Base-by-base conservation (phyloP, 2,888 invertebrate species). In the Drosophila ustulata region DNA sequence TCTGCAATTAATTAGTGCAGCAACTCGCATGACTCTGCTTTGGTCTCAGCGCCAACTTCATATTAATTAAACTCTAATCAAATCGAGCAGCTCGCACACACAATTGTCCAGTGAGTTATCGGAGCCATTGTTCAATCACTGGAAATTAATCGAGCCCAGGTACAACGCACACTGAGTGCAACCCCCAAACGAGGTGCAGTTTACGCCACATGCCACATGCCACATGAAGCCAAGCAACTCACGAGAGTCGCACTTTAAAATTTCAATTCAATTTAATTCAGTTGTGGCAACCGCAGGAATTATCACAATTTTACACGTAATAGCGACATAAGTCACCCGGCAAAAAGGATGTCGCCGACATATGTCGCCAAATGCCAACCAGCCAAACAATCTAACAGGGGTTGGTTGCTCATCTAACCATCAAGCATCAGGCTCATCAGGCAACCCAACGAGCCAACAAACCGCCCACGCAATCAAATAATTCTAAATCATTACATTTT, bases 391-490 rank as follows among this genome's bases (percentile, higher is more conserved):
- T 7, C 30, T 30, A 7, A 2, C n/a, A 37, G 76, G 77, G 83
- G 81, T 75, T 69, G 83, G 75, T 75, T 69, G 13, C 57, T 11
- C 28, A 55, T 30, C 37, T 69, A 68, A 7, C 58, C 34, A 11
- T 11, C 37, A 11, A n/a, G n/a, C 11, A 37, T 11, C 37, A 37
- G 37, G 28, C 45, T 49, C 49, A 45, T 39, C 41, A 68, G 62
- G 47, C 63, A 61, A 52, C 32, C 68, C 49, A 53, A 25, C 32
- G 58, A 67, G 56, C 66, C 81, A 75, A 71, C 75, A 82, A 79
- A 78, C 87, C 91, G 86, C 91, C 91, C 90, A 89, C 90, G 82
- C 89, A 89, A 90, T 91, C 90, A 90, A 91, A 90, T 88, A 81
- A 89, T 89, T 89, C 88, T 82, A 79, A 86, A 78, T 90, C 90